Percentiles rank a stretch among this genome's conserved stretches.
Evolutionary conservation across 64 coral and sea anemone species (phyloP).

Genomic region (Porites lutea): DNA sequence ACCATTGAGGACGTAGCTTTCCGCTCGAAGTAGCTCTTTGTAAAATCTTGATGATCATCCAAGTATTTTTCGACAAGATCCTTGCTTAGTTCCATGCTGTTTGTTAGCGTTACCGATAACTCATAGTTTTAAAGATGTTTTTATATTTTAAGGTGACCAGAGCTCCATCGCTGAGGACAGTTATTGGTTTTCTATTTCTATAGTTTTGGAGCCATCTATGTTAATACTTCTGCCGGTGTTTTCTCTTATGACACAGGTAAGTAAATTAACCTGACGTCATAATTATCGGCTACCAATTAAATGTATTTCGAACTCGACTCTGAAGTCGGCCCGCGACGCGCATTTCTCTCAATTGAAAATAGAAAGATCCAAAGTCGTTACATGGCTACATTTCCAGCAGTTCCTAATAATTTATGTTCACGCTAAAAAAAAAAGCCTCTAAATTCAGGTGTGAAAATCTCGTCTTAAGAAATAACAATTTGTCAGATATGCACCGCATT

Average conservation of each 20-base stretch:
- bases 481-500: too few relatives aligned
- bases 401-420: too few relatives aligned
- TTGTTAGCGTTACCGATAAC: background rate
- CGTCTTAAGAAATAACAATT: too few relatives aligned
- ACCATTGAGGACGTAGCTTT: slow-evolving; percentile 93
- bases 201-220: background rate
- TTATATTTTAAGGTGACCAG: background rate
- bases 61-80: slow-evolving; percentile 86
- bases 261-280: slow-evolving; percentile 20
- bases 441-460: too few relatives aligned
- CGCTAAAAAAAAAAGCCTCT: too few relatives aligned
- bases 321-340: background rate
- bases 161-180: background rate
- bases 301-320: background rate
- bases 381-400: too few relatives aligned
- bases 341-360: background rate
- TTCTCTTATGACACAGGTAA: background rate
- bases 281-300: background rate
- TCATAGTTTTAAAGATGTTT: background rate
- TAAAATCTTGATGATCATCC: slow-evolving; percentile 82
- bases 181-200: slow-evolving; percentile 9
- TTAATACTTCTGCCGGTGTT: slow-evolving; percentile 24
- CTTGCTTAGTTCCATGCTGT: slow-evolving; percentile 38
- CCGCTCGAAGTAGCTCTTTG: slow-evolving; percentile 87
- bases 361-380: too few relatives aligned